phyloP scores from a whole-genome alignment of 1,140 invertebrate genomes.

The Paralvinella palmiformis region DNA sequence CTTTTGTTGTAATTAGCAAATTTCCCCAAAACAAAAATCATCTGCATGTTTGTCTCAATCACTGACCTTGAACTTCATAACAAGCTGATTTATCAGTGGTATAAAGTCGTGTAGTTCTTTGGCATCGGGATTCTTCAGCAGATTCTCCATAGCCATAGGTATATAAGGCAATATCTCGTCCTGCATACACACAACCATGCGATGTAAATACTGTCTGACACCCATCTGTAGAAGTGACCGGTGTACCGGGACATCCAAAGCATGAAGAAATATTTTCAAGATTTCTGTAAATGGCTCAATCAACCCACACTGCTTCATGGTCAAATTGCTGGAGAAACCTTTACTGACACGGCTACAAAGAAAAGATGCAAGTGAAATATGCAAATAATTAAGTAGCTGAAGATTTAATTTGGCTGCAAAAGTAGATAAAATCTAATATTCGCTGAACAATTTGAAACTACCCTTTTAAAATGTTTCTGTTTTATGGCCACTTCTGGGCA shows the following conservation, averaged over 20 bases:
- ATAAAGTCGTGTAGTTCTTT: conserved; percentile 57
- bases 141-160: conserved; percentile 52
- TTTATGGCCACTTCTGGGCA: no score
- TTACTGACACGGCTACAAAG: conserved; percentile 55
- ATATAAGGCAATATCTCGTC: conserved; percentile 57
- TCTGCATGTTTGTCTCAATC: no score
- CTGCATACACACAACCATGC: conserved; percentile 60
- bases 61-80: conserved; percentile 58
- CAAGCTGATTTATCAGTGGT: conserved; percentile 58
- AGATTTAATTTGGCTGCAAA: no score
- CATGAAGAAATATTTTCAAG: conserved; percentile 53
- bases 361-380: neutral
- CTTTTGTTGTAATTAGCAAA: no score
- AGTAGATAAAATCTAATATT: no score
- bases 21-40: no score
- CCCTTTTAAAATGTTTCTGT: no score
- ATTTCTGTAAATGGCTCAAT: conserved; percentile 53
- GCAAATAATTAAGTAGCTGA: neutral
- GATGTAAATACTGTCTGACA: conserved; percentile 57
- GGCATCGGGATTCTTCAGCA: conserved; percentile 53
- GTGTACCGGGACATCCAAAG: conserved; percentile 49
- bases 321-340: conserved; percentile 57
- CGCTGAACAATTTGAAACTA: no score
- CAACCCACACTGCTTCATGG: conserved; percentile 55
- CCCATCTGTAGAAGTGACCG: conserved; percentile 43